Evolutionary conservation across 92 coral and sea anemone genomes (phyloP), one percentile per base, ranked within the genome.

Genomic region (Pocillopora grandis): DNA sequence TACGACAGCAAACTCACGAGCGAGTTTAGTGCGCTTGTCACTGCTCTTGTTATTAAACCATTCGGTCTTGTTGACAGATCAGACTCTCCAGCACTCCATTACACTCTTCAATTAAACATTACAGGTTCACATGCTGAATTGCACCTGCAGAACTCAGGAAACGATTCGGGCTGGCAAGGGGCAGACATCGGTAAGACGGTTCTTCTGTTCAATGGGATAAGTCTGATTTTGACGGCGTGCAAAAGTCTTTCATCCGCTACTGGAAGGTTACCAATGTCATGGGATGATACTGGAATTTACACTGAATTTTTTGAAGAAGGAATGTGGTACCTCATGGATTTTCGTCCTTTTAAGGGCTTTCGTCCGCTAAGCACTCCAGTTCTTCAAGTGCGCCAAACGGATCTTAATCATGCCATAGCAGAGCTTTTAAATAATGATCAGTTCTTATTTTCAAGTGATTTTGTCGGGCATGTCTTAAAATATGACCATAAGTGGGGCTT

Each of bases 151-250:
- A 58, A 76, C 67, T 57, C 49, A 21, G 33, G 67, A 10, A 76
- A 76, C 62, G 69, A 67, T 56, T 67, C 76, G 15, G 88, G 86
- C 31, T 95, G 98, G 98, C 82, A 78, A 66, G 90, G 92, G 10
- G 90, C 81, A 17, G 98, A 95, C 73, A 85, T 91, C 23, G 98
- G 98, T 10, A 88, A 85, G 78, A 95, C 95, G 23, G 83, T 95
- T 75, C 80, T 85, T 16, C 93, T 95, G 36, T 86, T 90, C 21
- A 79, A 89, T 69, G 98, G 93, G 19, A 69, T 89, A 58, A 92
- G 89, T 79, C 86, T 93, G 37, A 82, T 95, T 62, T 13, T 95
- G 36, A 73, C 74, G 62, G 76, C 89, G 55, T 87, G 86, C 72
- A 12, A 61, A 12, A 92, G 91, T 75, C 48, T 62, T 19, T 71